Evolutionary conservation across 2,888 invertebrate species (phyloP).

Genomic region (Reticulitermes lucifugus): DNA sequence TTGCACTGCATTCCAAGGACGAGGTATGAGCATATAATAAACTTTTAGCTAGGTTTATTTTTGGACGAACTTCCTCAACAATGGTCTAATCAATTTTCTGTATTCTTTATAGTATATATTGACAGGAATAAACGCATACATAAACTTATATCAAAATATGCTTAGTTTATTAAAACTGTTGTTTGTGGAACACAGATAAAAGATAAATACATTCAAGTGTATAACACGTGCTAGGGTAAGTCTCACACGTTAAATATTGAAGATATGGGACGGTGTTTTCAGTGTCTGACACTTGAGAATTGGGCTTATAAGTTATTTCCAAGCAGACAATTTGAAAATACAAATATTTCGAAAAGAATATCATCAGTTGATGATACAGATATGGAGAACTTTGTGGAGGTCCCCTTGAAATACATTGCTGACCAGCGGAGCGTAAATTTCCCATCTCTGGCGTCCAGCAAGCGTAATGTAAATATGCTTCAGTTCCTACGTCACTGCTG

Average conservation of each 20-base stretch:
- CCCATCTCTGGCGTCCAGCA: background rate
- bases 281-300: conserved; percentile 1
- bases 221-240: too few relatives aligned
- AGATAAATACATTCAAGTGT: background rate
- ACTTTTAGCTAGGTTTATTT: too few relatives aligned
- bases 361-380: conserved; percentile 32
- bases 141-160: too few relatives aligned
- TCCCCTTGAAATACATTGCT: background rate
- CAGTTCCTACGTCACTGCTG: background rate
- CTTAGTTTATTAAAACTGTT: too few relatives aligned
- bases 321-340: conserved; percentile 24
- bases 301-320: background rate
- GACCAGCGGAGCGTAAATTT: conserved; percentile 1
- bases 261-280: too few relatives aligned
- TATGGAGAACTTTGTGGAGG: background rate
- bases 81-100: too few relatives aligned
- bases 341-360: background rate
- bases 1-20: too few relatives aligned
- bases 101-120: too few relatives aligned
- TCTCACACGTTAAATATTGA: too few relatives aligned
- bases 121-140: too few relatives aligned
- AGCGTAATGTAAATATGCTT: background rate
- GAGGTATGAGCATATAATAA: too few relatives aligned
- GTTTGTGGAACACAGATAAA: background rate
- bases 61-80: too few relatives aligned